These are phyloP conservation scores for Scaptomyza flava DNA, from an alignment of 2,888 invertebrate species.

Conservation along the genomic window DNA sequence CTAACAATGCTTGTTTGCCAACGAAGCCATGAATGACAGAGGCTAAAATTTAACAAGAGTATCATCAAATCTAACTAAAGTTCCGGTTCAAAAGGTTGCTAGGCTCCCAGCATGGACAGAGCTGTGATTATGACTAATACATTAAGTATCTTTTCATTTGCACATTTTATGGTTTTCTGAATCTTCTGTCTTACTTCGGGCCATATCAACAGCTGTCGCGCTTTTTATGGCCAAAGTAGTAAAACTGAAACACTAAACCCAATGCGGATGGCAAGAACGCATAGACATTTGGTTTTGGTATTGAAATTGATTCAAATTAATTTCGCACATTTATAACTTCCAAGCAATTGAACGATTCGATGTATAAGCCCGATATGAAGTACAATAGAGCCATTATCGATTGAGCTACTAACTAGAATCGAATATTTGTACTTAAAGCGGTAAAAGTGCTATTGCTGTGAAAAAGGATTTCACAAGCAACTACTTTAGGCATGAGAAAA, in stretches of 20 bases:
- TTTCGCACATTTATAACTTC: slow-evolving; percentile 74
- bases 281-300: slow-evolving; percentile 11
- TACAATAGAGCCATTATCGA: not conserved
- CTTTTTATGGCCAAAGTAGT: slow-evolving; percentile 33
- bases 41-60: not conserved
- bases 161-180: slow-evolving; percentile 60
- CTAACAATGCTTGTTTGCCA: not conserved
- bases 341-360: slow-evolving; percentile 51
- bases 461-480: not conserved
- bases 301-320: slow-evolving; percentile 73
- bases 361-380: not conserved
- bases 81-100: slow-evolving; percentile 2
- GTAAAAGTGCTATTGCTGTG: not conserved
- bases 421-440: not conserved
- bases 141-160: slow-evolving; percentile 70
- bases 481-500: not conserved
- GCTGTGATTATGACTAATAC: slow-evolving; percentile 63
- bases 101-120: not conserved
- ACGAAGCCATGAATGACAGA: not conserved
- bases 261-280: slow-evolving; percentile 1
- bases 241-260: slow-evolving; percentile 56
- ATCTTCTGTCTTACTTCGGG: not conserved
- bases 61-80: slow-evolving; percentile 29
- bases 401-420: not conserved
- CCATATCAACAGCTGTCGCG: slow-evolving; percentile 61